phyloP scores from a whole-genome alignment of 2,888 invertebrate species.

The Sialis lutaria region DNA sequence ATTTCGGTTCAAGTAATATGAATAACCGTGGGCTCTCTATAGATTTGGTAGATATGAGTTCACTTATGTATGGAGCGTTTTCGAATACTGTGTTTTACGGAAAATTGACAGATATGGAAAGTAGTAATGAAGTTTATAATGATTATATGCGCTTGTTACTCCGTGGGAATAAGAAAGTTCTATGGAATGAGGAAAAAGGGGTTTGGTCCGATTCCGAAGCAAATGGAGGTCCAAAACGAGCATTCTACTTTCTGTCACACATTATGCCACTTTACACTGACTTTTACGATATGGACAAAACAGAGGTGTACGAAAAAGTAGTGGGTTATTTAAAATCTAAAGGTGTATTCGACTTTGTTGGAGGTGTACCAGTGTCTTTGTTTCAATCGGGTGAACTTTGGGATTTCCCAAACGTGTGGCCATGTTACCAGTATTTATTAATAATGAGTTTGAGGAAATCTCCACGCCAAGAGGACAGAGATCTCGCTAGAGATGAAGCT shows the following conservation, averaged over 20 bases:
- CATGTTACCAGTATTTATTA: constrained; percentile 59
- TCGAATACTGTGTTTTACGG: too few relatives aligned
- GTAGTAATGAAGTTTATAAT: too few relatives aligned
- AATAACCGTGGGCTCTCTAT: too few relatives aligned
- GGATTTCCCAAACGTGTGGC: constrained; percentile 78
- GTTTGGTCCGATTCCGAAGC: constrained; percentile 62
- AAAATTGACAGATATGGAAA: too few relatives aligned
- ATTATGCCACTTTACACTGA: constrained; percentile 37
- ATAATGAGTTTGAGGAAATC: constrained; percentile 48
- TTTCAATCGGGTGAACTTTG: constrained; percentile 52
- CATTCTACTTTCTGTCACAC: constrained; percentile 50
- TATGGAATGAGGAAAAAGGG: constrained; percentile 60
- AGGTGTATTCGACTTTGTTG: constrained; percentile 32
- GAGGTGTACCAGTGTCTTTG: constrained; percentile 53
- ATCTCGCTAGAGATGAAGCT: constrained; percentile 44
- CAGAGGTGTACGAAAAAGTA: constrained; percentile 29
- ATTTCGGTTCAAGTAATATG: too few relatives aligned
- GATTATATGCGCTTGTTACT: too few relatives aligned
- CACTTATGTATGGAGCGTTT: too few relatives aligned
- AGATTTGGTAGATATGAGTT: too few relatives aligned
- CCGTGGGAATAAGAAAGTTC: constrained; percentile 22
- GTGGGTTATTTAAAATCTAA: constrained; percentile 33
- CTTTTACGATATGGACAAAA: constrained; percentile 15
- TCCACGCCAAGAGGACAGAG: constrained; percentile 31
- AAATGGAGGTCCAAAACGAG: constrained; percentile 34